These are phyloP conservation scores for Chanos chanos DNA, from an alignment of 2,797 vertebrate species.

Conservation along the genomic window DNA sequence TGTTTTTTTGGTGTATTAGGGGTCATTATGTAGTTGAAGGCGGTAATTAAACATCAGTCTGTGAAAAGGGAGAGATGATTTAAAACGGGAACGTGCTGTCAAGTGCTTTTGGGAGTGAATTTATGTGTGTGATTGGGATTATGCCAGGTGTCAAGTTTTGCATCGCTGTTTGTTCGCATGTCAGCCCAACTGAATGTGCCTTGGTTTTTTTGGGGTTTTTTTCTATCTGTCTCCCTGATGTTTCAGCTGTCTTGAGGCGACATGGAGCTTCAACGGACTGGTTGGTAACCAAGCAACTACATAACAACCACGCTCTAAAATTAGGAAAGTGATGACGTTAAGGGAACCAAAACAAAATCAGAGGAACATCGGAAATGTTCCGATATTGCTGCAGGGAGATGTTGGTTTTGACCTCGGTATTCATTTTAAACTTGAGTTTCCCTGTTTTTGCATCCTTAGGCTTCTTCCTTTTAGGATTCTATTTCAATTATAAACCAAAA, in stretches of 20 bases:
- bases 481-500: too few species aligned
- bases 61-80: conserved; percentile 2
- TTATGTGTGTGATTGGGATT: conserved; percentile 8
- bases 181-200: conserved; percentile 14
- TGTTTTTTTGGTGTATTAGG: conserved; percentile 26
- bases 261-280: conserved; percentile 44
- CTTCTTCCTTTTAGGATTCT: too few species aligned
- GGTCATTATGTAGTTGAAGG: conserved; percentile 25
- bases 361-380: conserved; percentile 32
- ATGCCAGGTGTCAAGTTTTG: conserved; percentile 3
- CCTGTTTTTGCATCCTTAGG: too few species aligned
- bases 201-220: conserved; percentile 34
- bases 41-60: conserved; percentile 37
- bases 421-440: conserved; percentile 10
- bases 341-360: conserved; percentile 39
- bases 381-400: not conserved
- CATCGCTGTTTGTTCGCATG: not conserved
- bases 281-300: conserved; percentile 49
- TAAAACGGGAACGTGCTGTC: too few species aligned
- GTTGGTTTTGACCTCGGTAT: not conserved
- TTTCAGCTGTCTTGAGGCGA: conserved; percentile 44
- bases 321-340: conserved; percentile 48
- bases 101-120: not conserved
- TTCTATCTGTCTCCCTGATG: conserved; percentile 24
- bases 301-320: conserved; percentile 44